phyloP scores from a whole-genome alignment of 2,888 invertebrate genomes.

The Microchrysa polita region DNA sequence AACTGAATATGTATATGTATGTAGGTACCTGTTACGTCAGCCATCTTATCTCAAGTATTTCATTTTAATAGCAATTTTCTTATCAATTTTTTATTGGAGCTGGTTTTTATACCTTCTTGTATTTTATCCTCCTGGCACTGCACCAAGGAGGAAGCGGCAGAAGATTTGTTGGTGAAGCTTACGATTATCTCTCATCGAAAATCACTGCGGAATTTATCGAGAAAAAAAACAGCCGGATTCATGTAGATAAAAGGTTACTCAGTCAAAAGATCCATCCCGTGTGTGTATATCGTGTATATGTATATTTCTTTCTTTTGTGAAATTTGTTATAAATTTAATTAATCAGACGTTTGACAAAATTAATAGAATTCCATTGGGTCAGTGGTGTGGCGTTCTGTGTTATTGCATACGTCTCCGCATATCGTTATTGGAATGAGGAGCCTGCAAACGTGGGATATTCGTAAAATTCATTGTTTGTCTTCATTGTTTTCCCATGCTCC shows the following conservation, averaged over 20 bases:
- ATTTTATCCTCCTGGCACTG: neutral
- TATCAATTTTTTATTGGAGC: constrained; percentile 13
- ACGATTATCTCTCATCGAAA: neutral
- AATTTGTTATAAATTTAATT: constrained; percentile 51
- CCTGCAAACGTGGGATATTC: constrained; percentile 47
- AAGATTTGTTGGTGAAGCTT: neutral
- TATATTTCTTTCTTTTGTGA: neutral
- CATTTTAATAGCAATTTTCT: constrained; percentile 18
- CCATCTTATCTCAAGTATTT: constrained; percentile 7
- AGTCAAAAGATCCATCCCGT: neutral
- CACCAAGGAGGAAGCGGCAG: neutral
- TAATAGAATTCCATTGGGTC: constrained; percentile 48
- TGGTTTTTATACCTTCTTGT: neutral
- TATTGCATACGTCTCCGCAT: neutral
- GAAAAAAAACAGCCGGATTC: neutral
- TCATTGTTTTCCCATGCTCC: constrained; percentile 52
- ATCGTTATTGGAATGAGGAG: neutral
- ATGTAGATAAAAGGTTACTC: no score
- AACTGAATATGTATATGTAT: no score
- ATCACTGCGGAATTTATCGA: neutral
- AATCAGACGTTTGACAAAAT: constrained; percentile 51
- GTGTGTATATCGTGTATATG: neutral
- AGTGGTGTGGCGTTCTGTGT: constrained; percentile 28
- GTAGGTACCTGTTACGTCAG: neutral
- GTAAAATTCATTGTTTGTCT: constrained; percentile 53